Evolutionary conservation across 2,797 vertebrate species (phyloP).

Genomic region (Gambelia wislizenii): DNA sequence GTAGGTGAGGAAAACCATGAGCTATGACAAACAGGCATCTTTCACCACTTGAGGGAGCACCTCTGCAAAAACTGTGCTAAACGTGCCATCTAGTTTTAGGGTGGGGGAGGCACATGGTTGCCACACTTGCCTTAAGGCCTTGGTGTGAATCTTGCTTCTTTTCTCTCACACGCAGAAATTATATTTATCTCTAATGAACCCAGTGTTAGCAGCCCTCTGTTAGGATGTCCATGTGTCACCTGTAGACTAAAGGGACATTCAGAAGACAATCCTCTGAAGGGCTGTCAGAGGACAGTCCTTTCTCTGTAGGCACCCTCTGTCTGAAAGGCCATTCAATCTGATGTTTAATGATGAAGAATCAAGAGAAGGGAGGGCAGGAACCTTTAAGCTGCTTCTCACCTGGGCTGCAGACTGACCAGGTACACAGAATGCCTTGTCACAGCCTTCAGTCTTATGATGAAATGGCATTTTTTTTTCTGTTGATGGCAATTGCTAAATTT

Average conservation of each 20-base stretch:
- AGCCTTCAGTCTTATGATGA: not conserved
- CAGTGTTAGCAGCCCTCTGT: not conserved
- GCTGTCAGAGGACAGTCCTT: too few relatives aligned
- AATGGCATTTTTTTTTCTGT: not conserved
- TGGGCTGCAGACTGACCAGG: not conserved
- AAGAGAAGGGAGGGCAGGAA: not conserved
- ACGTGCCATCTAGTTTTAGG: too few relatives aligned
- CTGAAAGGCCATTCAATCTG: not conserved
- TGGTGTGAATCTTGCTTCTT: not conserved
- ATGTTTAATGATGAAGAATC: not conserved
- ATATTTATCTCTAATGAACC: not conserved
- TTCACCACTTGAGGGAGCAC: too few relatives aligned
- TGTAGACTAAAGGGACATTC: too few relatives aligned
- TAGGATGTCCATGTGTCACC: too few relatives aligned
- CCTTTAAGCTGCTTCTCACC: not conserved
- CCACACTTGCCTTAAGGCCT: not conserved
- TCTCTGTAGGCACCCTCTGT: too few relatives aligned
- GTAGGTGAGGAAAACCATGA: too few relatives aligned
- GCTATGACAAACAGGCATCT: too few relatives aligned
- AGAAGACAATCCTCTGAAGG: too few relatives aligned
- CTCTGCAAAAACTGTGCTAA: too few relatives aligned
- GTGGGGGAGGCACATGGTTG: too few relatives aligned
- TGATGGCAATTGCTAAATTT: not conserved
- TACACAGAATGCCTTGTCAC: not conserved
- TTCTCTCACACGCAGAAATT: too few relatives aligned